Base-by-base conservation (phyloP, 2,113 vertebrate species). In the Capra hircus region DNA sequence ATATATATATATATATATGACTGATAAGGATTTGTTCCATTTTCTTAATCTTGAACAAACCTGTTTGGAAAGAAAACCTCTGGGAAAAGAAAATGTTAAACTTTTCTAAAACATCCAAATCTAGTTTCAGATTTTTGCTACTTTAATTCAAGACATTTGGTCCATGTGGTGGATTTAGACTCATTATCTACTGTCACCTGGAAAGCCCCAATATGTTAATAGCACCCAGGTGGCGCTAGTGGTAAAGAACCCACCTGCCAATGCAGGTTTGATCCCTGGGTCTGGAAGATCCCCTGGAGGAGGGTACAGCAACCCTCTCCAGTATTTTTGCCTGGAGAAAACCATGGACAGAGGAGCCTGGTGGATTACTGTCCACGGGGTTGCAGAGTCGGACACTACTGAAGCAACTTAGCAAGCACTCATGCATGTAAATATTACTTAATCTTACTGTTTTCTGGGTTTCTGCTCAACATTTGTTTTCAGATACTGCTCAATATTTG, bases 131-230 rank as follows among this genome's bases (percentile, higher is more conserved):
- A 67, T 19, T 81, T 94, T 82, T 43, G 45, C n/a, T 62, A 8
- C 33, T 97, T 96, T 98, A 91, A 98, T 94, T 94, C 48, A 87
- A 98, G 98, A 97, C 86, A 67, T 96, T 93, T 96, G 96, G 92
- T 87, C 43, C 40, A 88, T 59, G 30, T 87, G 94, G 55, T 93
- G 92, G 50, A 74, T 95, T 92, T 88, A 64, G 52, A 67, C 45
- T 98, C 97, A 89, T 89, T 95, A 80, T 94, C 19, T 36, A 23
- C 19, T 23, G n/a, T 23, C 19, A 40, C n/a, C 67, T 71, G 67
- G n/a, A 71, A 40, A 71, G 67, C 10, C 67, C 67, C n/a, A 40
- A 40, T 40, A 23, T 23, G 67, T 71, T 23, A 23, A 71, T 6
- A 71, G 19, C 21, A 21, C n/a, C n/a, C 67, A 40, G 9, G 5